phyloP scores from a whole-genome alignment of 2,888 invertebrate species.

The Drosophila neonasuta region DNA sequence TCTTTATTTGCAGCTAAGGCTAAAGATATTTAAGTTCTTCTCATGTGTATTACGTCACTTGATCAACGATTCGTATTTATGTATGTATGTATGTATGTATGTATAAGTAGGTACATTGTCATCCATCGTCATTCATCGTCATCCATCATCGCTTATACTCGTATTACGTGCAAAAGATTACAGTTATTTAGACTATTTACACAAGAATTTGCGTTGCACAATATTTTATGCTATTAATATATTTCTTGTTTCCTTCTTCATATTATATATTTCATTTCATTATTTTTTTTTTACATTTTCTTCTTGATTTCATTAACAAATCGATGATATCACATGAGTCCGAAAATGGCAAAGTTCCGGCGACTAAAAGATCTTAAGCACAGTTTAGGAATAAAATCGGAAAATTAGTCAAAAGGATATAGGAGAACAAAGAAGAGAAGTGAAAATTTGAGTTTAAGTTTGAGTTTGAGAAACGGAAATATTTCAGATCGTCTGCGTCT shows the following conservation, averaged over 20 bases:
- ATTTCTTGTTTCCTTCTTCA: conserved; percentile 27
- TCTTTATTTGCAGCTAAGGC: conserved; percentile 82
- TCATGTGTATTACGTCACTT: conserved; percentile 60
- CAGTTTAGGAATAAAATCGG: conserved; percentile 32
- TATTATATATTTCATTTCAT: conserved; percentile 27
- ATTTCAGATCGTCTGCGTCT: conserved; percentile 26
- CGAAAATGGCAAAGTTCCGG: conserved; percentile 81
- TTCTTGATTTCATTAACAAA: conserved; percentile 66
- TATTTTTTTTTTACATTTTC: conserved; percentile 62
- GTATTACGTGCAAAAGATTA: conserved; percentile 63
- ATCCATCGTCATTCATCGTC: conserved; percentile 30
- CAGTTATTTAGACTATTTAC: conserved; percentile 71
- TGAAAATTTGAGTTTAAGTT: conserved; percentile 1
- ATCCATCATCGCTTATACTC: conserved; percentile 59
- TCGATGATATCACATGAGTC: conserved; percentile 81
- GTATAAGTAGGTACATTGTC: conserved; percentile 58
- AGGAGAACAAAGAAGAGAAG: conserved; percentile 17
- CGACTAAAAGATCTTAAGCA: conserved; percentile 77
- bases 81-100: conserved; percentile 28
- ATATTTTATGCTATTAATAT: conserved; percentile 51
- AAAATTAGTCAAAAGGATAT: conserved; percentile 28
- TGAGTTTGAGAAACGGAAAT: conserved; percentile 15
- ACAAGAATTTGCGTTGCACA: conserved; percentile 59
- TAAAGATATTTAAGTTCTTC: conserved; percentile 70
- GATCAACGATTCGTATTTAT: conserved; percentile 52